Evolutionary conservation across 2,888 invertebrate species (phyloP).

Genomic region (Oligia latruncula): DNA sequence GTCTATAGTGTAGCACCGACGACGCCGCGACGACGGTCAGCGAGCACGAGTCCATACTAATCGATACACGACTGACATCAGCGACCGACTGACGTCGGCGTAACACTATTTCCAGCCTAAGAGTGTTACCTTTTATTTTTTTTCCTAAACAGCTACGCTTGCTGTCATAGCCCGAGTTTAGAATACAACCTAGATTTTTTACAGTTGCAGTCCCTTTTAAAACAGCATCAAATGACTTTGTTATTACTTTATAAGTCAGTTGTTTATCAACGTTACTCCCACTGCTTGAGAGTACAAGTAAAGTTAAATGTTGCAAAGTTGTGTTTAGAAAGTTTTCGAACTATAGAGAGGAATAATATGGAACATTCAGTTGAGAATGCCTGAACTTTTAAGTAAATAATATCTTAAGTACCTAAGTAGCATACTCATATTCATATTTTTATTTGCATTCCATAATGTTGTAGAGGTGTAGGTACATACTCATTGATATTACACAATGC

Average conservation of each 20-base stretch:
- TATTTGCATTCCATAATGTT: too few species aligned
- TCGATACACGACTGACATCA: too few species aligned
- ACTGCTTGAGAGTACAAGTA: neutral
- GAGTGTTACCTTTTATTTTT: neutral
- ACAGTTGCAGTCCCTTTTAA: neutral
- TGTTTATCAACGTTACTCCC: slow-evolving; percentile 8
- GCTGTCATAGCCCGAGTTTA: neutral
- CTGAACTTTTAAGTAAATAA: neutral
- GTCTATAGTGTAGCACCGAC: too few species aligned
- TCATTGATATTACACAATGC: neutral
- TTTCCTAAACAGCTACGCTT: neutral
- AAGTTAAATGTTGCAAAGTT: slow-evolving; percentile 6
- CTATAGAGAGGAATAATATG: slow-evolving; percentile 2
- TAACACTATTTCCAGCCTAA: too few species aligned
- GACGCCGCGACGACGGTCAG: too few species aligned
- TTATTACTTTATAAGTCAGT: slow-evolving; percentile 9
- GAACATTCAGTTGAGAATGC: neutral
- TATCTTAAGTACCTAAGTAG: neutral
- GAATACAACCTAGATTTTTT: neutral
- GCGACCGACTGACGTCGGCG: too few species aligned
- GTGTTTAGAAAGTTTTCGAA: slow-evolving; percentile 10
- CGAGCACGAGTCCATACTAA: too few species aligned
- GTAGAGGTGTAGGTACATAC: too few species aligned
- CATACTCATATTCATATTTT: too few species aligned
- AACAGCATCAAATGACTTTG: neutral